Base-by-base conservation (phyloP, 2,888 invertebrate genomes). In the Rotaria socialis region DNA sequence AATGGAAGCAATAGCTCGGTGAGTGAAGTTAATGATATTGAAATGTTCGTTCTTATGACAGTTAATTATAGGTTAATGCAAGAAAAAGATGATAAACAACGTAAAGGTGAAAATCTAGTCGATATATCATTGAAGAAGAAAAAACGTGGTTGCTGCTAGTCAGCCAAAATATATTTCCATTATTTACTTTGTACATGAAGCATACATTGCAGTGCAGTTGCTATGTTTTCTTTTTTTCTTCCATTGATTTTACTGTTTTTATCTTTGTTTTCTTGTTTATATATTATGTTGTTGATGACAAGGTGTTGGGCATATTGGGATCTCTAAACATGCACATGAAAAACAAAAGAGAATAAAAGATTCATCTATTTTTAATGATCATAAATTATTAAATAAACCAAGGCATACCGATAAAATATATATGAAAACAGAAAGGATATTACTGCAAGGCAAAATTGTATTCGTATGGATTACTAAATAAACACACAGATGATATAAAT, bases 1-100 rank as follows among this genome's bases (percentile, higher is more conserved):
- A 47, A 91, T 93, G 90, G 89, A 90, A 58, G 90, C 90, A 22
- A 86, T 86, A 16, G 86, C 86, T n/a, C 85, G 85, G 85, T 85
- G 35, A 60, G 24, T 24, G 10, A 27, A 24, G 43, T 16, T 75
- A 10, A 43, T 43, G 10, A 75, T 43, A 24, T 24, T 2, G 4
- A 4, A 11, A 24, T 52, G 0, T n/a, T 19, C 6, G 3, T 22
- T 22, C 24, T 16, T 84, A 41, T 84, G 8, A 6, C 14, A 16
- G 24, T 55, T 50, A 24, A 35, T 11, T 85, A 47, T 47, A 85
- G 86, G 52, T 41, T 85, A 52, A 55, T 86, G 35, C 86, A 86
- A 84, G 86, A 86, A 52, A 86, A 86, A 60, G 86, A 86, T 27
- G 86, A 86, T 60, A 86, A 86, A 84, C 86, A 86, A 86, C 85